phyloP scores from a whole-genome alignment of 2,888 invertebrate species.

The Mesorhabditis spiculigera region DNA sequence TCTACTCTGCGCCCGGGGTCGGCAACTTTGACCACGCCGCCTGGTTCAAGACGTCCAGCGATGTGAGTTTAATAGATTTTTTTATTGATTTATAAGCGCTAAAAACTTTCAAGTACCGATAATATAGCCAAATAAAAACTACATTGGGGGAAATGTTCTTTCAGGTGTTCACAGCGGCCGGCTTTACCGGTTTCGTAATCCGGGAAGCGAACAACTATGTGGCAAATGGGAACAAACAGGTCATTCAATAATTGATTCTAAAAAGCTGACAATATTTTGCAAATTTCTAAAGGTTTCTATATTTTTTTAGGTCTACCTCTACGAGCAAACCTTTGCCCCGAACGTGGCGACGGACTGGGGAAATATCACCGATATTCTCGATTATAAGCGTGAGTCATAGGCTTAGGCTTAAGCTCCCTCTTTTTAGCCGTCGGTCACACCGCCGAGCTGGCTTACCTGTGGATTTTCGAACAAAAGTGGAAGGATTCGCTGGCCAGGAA shows the following conservation, averaged over 20 bases:
- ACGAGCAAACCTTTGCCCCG: neutral
- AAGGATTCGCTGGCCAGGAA: neutral
- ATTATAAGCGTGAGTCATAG: neutral
- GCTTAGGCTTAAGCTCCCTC: too few relatives aligned
- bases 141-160: neutral
- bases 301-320: constrained; percentile 4
- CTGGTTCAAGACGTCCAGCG: constrained; percentile 5
- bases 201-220: neutral
- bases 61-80: neutral
- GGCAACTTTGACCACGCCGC: neutral
- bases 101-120: too few relatives aligned
- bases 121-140: too few relatives aligned
- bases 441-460: neutral
- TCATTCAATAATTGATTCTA: neutral
- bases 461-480: neutral
- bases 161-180: neutral
- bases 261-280: neutral
- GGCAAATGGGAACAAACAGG: neutral
- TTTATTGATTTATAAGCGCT: too few relatives aligned
- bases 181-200: constrained; percentile 3
- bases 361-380: neutral
- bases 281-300: neutral
- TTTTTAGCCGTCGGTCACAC: neutral
- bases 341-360: neutral
- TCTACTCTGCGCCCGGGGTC: neutral